phyloP scores from a whole-genome alignment of 2,888 invertebrate genomes.

The Germaria angustata region DNA sequence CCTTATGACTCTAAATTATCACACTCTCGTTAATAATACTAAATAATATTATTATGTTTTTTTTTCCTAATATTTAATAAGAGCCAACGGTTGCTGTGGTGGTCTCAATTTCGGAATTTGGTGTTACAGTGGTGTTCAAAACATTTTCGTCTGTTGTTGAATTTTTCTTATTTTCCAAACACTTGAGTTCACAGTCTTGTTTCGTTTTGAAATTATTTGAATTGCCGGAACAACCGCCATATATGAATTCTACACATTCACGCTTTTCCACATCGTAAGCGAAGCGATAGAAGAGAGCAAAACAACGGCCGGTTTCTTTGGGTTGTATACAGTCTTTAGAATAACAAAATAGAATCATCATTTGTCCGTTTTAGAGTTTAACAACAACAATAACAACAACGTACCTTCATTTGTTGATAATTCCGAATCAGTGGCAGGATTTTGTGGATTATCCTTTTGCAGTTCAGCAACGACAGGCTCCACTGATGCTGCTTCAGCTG shows the following conservation, averaged over 20 bases:
- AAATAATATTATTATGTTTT: not conserved
- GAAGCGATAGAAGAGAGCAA: slow-evolving; percentile 81
- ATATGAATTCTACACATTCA: slow-evolving; percentile 87
- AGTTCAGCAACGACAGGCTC: slow-evolving; percentile 44
- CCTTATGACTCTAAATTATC: slow-evolving; percentile 42
- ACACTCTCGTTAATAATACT: slow-evolving; percentile 31
- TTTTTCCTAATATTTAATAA: not conserved
- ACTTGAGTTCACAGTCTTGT: slow-evolving; percentile 84
- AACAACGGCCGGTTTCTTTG: slow-evolving; percentile 86
- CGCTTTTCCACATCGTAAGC: slow-evolving; percentile 75
- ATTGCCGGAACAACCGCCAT: slow-evolving; percentile 89
- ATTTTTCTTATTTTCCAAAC: slow-evolving; percentile 71
- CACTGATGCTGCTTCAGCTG: slow-evolving; percentile 55
- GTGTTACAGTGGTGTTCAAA: slow-evolving; percentile 18
- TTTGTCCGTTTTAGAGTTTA: not conserved
- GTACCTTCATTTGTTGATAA: slow-evolving; percentile 55
- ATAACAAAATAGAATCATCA: not conserved
- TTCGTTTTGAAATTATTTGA: slow-evolving; percentile 87
- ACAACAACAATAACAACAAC: not conserved
- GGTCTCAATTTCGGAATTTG: not conserved
- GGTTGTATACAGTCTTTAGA: slow-evolving; percentile 83
- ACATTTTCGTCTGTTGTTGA: not conserved
- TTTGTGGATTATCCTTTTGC: slow-evolving; percentile 26
- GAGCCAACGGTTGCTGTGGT: not conserved
- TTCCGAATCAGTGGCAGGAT: not conserved